Percentiles rank a stretch among this genome's conserved stretches.
Evolutionary conservation across 2,888 invertebrate genomes (phyloP).

Genomic region (Antheraea yamamai): DNA sequence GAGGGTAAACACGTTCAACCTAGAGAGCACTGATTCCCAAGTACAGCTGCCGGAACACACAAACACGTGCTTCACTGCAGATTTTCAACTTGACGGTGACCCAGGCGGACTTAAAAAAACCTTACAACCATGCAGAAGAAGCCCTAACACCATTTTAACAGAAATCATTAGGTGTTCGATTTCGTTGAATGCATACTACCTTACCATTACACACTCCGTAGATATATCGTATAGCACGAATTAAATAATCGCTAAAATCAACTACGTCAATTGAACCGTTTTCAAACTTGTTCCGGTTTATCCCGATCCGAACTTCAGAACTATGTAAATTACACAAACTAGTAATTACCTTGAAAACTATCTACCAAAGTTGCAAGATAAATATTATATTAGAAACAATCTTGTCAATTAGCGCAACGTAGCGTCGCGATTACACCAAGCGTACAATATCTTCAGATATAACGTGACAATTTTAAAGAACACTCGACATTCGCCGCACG

Average conservation of each 20-base stretch:
- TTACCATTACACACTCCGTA: background rate
- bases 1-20: too few species aligned
- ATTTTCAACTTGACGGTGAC: too few species aligned
- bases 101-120: too few species aligned
- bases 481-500: conserved; percentile 1
- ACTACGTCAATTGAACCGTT: background rate
- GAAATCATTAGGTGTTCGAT: too few species aligned
- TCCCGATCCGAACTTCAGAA: background rate
- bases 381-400: conserved; percentile 1
- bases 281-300: background rate
- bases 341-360: background rate
- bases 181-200: background rate
- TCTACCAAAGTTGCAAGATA: background rate
- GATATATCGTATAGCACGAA: background rate
- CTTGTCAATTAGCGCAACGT: background rate
- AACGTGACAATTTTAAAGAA: conserved; percentile 8
- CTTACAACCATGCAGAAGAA: too few species aligned
- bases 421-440: background rate
- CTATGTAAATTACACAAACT: background rate
- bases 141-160: too few species aligned
- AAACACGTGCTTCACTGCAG: too few species aligned
- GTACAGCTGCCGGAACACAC: too few species aligned
- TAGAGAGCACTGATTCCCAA: too few species aligned
- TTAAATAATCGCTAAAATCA: background rate
- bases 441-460: conserved; percentile 11